These are phyloP conservation scores for Phanerotoma sp. DNA, from an alignment of 2,888 invertebrate genomes.

Conservation along the genomic window DNA sequence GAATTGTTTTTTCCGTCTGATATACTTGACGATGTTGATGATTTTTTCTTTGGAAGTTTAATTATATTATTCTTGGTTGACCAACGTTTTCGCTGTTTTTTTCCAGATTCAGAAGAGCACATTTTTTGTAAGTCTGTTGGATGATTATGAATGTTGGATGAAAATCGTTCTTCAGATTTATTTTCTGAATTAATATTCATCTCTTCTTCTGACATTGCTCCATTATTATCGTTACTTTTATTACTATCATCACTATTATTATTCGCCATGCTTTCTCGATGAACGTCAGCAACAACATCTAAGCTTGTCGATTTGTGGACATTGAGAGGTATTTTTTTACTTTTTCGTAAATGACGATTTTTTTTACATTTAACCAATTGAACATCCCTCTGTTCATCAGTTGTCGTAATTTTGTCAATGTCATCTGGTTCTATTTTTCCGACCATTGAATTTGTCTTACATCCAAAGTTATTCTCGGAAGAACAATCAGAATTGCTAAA, in stretches of 20 bases:
- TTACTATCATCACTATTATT: neutral
- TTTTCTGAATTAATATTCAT: conserved; percentile 1
- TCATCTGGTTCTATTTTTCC: conserved; percentile 1
- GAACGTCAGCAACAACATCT: conserved; percentile 44
- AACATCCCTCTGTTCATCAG: conserved; percentile 4
- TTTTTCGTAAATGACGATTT: conserved; percentile 9
- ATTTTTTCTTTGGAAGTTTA: conserved; percentile 27
- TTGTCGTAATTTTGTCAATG: no score
- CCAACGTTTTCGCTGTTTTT: conserved; percentile 45
- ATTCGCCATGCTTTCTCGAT: conserved; percentile 30
- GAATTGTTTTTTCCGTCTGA: conserved; percentile 15
- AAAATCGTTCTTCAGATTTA: neutral
- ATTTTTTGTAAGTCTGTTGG: neutral
- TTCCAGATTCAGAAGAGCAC: conserved; percentile 27
- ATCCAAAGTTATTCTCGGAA: conserved; percentile 11
- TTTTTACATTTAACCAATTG: conserved; percentile 3
- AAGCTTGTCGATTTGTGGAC: conserved; percentile 24
- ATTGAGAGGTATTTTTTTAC: conserved; percentile 14
- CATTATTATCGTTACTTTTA: no score
- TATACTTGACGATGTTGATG: conserved; percentile 10
- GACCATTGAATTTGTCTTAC: conserved; percentile 1
- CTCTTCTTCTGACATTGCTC: no score
- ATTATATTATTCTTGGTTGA: conserved; percentile 36
- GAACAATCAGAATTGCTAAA: conserved; percentile 20
- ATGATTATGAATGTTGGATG: neutral